phyloP scores from a whole-genome alignment of 1,140 invertebrate genomes.

The Apis mellifera region DNA sequence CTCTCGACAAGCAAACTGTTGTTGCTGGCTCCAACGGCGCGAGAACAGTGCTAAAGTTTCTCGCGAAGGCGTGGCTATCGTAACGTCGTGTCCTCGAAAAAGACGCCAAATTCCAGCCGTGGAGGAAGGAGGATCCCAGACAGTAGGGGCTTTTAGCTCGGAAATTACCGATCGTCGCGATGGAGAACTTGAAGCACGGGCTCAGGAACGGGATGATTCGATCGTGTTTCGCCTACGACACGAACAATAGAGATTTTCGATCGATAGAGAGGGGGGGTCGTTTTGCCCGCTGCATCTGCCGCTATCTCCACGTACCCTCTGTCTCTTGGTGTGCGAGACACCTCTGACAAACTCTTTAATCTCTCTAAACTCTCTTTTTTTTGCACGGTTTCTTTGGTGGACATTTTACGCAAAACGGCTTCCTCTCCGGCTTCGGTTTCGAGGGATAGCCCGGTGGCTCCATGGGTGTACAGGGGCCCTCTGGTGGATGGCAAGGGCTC shows the following conservation, averaged over 20 bases:
- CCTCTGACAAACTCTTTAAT: background rate
- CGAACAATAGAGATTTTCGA: conserved; percentile 35
- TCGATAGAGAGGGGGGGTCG: background rate
- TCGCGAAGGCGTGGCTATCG: background rate
- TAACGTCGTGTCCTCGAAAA: background rate
- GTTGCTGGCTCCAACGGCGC: no score
- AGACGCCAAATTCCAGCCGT: background rate
- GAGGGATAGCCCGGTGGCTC: conserved; percentile 66
- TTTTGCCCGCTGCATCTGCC: background rate
- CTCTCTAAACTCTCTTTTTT: conserved; percentile 52
- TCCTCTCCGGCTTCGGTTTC: conserved; percentile 66
- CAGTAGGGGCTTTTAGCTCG: background rate
- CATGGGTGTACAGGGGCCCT: conserved; percentile 67
- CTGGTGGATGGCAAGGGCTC: conserved; percentile 68
- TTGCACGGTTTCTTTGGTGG: conserved; percentile 72
- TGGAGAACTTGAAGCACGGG: background rate
- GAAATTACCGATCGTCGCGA: background rate
- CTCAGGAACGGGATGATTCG: background rate
- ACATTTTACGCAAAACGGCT: conserved; percentile 74
- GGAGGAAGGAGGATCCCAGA: background rate
- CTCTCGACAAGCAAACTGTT: background rate
- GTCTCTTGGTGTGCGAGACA: conserved; percentile 53
- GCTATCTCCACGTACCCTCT: conserved; percentile 70
- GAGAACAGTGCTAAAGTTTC: background rate
- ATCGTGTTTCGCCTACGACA: conserved; percentile 25